Evolutionary conservation across 2,113 vertebrate genomes (phyloP).

Genomic region (Nerophis lumbriciformis): DNA sequence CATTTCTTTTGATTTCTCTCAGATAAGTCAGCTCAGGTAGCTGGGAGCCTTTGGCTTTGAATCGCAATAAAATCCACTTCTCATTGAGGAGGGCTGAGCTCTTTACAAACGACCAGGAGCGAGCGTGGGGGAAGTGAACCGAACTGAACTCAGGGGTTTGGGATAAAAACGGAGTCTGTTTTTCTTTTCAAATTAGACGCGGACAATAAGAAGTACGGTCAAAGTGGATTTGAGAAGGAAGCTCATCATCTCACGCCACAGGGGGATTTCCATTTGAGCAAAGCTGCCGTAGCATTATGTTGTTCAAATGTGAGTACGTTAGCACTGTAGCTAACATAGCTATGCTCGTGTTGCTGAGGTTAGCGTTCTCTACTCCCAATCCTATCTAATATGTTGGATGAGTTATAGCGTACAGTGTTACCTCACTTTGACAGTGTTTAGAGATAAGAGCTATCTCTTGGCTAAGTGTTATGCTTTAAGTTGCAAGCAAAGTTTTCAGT

Average conservation of each 20-base stretch:
- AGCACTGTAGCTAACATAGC: no score
- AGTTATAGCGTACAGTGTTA: no score
- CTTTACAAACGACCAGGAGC: neutral
- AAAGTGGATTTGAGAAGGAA: slow-evolving; percentile 7
- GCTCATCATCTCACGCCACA: slow-evolving; percentile 13
- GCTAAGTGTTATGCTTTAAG: no score
- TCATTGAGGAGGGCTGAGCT: neutral
- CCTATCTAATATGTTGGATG: no score
- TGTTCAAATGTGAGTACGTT: no score
- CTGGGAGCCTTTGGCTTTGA: neutral
- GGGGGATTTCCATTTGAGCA: neutral
- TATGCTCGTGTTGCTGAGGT: no score
- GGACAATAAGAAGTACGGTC: slow-evolving; percentile 6
- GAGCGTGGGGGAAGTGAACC: neutral
- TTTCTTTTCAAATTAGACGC: neutral
- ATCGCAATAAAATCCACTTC: neutral
- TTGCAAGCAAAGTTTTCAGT: no score
- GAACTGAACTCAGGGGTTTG: neutral
- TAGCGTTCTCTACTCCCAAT: no score
- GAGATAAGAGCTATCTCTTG: no score
- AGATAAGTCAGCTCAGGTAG: slow-evolving; percentile 1
- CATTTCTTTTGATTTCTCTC: neutral
- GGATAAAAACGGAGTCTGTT: neutral
- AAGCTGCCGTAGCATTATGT: no score
- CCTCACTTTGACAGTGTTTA: no score